Percentiles rank a stretch among this genome's conserved stretches.
These are phyloP conservation scores for Rhyacophila brunnea DNA, from an alignment of 1,140 invertebrate genomes.

Conservation along the genomic window DNA sequence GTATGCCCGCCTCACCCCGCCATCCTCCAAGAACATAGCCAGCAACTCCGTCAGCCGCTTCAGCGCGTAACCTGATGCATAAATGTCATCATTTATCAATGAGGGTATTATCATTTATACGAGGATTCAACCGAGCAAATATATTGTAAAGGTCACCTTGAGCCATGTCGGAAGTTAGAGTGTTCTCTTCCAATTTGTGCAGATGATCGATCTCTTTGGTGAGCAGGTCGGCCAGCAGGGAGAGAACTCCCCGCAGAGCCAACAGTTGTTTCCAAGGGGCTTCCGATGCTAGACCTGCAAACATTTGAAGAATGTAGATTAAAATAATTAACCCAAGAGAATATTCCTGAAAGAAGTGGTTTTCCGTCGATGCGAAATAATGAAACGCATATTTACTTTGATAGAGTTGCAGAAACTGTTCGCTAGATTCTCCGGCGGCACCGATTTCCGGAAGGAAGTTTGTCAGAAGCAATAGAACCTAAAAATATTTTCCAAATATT, in stretches of 20 bases:
- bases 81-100: no score
- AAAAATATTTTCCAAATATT: constrained; percentile 4
- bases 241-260: constrained; percentile 81
- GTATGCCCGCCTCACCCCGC: constrained; percentile 81
- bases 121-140: no score
- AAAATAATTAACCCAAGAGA: no score
- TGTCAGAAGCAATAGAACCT: constrained; percentile 84
- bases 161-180: constrained; percentile 88
- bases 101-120: no score
- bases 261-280: constrained; percentile 92
- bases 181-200: constrained; percentile 84
- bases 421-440: constrained; percentile 82
- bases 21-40: constrained; percentile 79
- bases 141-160: constrained; percentile 73
- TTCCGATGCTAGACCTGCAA: constrained; percentile 68
- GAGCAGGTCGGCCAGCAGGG: constrained; percentile 80
- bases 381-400: constrained; percentile 67
- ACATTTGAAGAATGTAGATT: background rate
- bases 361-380: no score
- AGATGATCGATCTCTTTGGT: constrained; percentile 85
- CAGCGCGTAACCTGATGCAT: constrained; percentile 69
- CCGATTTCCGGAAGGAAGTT: constrained; percentile 84
- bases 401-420: constrained; percentile 88
- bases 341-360: no score
- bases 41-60: constrained; percentile 86